phyloP scores from a whole-genome alignment of 2,113 vertebrate genomes.

The Taurulus bubalis region DNA sequence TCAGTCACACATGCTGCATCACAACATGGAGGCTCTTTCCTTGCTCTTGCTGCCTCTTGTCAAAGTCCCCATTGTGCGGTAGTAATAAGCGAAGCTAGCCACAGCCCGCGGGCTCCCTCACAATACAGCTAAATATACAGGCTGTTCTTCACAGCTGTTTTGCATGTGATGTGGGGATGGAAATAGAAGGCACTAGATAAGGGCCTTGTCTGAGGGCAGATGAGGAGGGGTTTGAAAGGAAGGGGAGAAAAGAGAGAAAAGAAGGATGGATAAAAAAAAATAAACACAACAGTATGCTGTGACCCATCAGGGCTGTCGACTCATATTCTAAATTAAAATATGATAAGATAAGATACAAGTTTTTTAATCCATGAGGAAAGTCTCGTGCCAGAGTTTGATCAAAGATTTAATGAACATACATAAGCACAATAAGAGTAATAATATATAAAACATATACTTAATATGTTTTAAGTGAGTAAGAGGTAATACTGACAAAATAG shows the following conservation, averaged over 20 bases:
- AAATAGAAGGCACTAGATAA: slow-evolving; percentile 81
- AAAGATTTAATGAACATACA: no score
- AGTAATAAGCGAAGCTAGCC: slow-evolving; percentile 78
- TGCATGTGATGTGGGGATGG: slow-evolving; percentile 85
- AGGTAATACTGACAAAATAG: no score
- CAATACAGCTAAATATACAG: slow-evolving; percentile 83
- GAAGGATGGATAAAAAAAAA: background rate
- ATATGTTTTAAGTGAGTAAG: no score
- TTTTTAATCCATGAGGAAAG: background rate
- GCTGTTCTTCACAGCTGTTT: slow-evolving; percentile 84
- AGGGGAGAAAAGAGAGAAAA: background rate
- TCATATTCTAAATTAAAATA: no score
- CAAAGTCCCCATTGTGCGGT: slow-evolving; percentile 82
- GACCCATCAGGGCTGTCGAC: background rate
- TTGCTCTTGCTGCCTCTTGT: slow-evolving; percentile 75
- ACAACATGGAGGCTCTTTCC: slow-evolving; percentile 69
- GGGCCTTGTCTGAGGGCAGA: slow-evolving; percentile 55
- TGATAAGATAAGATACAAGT: background rate
- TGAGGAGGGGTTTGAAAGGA: slow-evolving; percentile 20
- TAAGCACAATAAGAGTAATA: no score
- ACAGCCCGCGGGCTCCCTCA: slow-evolving; percentile 73
- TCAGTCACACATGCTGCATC: slow-evolving; percentile 65
- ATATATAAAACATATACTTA: no score
- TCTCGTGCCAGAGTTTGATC: background rate
- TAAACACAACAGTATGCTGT: background rate